Conservation (phyloP, 2,797 vertebrate species). For the Gadopsis marmoratus region DNA sequence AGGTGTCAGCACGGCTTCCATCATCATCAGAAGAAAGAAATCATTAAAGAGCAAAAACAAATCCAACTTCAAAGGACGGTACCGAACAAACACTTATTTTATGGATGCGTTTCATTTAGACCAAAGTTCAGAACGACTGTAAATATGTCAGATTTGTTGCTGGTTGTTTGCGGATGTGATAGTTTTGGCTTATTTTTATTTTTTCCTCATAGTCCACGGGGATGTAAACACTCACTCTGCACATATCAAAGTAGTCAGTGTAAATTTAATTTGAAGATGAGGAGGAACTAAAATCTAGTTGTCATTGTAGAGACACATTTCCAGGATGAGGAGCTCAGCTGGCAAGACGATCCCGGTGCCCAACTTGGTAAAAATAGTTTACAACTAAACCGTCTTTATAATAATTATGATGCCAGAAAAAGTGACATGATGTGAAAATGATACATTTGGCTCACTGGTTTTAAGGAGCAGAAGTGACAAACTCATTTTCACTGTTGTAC, state of each 20-base stretch:
- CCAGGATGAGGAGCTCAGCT: constrained; percentile 66
- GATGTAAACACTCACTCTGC: constrained; percentile 83
- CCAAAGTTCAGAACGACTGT: constrained; percentile 82
- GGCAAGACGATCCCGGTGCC: constrained; percentile 64
- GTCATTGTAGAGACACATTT: constrained; percentile 79
- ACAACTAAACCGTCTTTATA: constrained; percentile 57
- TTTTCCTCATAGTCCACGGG: constrained; percentile 77
- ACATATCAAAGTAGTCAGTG: constrained; percentile 83
- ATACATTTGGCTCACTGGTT: constrained; percentile 56
- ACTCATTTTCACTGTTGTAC: constrained; percentile 16
- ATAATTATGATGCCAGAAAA: constrained; percentile 62
- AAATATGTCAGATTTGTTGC: constrained; percentile 86
- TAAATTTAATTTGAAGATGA: constrained; percentile 82
- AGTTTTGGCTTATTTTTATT: constrained; percentile 84
- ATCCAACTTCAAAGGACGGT: constrained; percentile 84
- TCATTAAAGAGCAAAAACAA: constrained; percentile 88
- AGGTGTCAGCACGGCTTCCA: constrained; percentile 94
- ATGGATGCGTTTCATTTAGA: constrained; percentile 86
- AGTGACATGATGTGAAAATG: constrained; percentile 61
- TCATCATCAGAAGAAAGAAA: constrained; percentile 89
- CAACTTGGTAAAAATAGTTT: constrained; percentile 74
- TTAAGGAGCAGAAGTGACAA: constrained; percentile 46
- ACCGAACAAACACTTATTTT: constrained; percentile 87
- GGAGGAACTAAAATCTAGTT: constrained; percentile 79
- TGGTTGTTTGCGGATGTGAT: constrained; percentile 81